phyloP scores from a whole-genome alignment of 2,113 vertebrate species.

The Protomyctophum bolini region DNA sequence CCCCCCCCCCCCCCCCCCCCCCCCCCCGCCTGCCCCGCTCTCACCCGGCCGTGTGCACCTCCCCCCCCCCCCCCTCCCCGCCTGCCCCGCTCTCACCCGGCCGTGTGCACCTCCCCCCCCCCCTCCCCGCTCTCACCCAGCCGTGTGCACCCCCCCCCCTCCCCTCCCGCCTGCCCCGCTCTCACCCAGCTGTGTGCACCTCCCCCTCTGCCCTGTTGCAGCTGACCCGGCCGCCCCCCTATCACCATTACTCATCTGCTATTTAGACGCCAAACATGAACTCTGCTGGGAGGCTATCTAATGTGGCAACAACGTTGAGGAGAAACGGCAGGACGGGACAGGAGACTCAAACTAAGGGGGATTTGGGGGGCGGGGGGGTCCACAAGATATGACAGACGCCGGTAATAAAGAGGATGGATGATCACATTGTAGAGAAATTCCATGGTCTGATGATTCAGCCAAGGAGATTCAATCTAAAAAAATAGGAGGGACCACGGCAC shows the following conservation, averaged over 20 bases:
- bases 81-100: constrained; percentile 1
- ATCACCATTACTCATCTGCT: constrained; percentile 38
- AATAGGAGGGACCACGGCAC: constrained; percentile 15
- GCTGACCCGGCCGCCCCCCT: constrained; percentile 46
- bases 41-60: too few species aligned
- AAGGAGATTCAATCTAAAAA: constrained; percentile 28
- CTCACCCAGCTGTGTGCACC: background rate
- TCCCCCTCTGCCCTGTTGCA: background rate
- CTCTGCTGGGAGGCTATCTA: constrained; percentile 40
- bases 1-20: too few species aligned
- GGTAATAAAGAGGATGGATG: constrained; percentile 7
- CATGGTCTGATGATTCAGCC: background rate
- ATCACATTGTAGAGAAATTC: constrained; percentile 33
- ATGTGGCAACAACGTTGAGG: constrained; percentile 60
- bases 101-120: background rate
- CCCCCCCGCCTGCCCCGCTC: too few species aligned
- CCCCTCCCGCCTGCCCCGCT: background rate
- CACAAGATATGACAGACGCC: background rate
- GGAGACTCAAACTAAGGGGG: too few species aligned
- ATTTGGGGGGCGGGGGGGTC: background rate
- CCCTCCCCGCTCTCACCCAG: constrained; percentile 36
- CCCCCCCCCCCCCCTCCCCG: background rate
- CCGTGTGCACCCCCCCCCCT: too few species aligned
- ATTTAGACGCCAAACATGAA: constrained; percentile 63
- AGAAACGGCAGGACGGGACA: background rate